phyloP scores from a whole-genome alignment of 2,888 invertebrate genomes.

The Tetranychus piercei region DNA sequence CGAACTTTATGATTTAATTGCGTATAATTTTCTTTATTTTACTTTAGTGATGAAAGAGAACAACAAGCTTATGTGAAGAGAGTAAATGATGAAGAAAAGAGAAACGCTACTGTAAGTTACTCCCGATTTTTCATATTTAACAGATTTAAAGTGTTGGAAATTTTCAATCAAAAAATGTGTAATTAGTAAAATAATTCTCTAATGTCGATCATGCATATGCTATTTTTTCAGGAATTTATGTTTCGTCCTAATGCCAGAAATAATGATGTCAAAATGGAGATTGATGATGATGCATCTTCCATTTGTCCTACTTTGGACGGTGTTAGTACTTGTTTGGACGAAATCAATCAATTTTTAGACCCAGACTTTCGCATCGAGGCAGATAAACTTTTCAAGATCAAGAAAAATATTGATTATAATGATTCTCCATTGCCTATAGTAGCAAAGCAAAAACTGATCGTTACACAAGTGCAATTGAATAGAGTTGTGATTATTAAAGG shows the following conservation, averaged over 20 bases:
- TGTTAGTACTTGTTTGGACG: conserved; percentile 2
- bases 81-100: neutral
- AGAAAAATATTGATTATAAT: neutral
- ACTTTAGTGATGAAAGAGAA: neutral
- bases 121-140: no score
- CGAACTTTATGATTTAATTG: no score
- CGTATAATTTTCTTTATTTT: no score
- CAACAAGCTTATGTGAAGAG: neutral
- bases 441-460: conserved; percentile 36
- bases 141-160: neutral
- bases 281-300: neutral
- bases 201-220: neutral
- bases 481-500: conserved; percentile 70
- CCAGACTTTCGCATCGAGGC: neutral
- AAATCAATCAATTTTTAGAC: neutral
- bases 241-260: neutral
- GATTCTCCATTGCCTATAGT: neutral
- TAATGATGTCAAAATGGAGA: neutral
- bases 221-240: neutral
- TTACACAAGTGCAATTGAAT: conserved; percentile 46
- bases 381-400: neutral
- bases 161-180: neutral
- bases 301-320: neutral
- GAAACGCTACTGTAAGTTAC: neutral
- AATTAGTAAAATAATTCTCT: neutral